Base-by-base conservation (phyloP, 1,140 invertebrate species). In the Gryllus bimaculatus region DNA sequence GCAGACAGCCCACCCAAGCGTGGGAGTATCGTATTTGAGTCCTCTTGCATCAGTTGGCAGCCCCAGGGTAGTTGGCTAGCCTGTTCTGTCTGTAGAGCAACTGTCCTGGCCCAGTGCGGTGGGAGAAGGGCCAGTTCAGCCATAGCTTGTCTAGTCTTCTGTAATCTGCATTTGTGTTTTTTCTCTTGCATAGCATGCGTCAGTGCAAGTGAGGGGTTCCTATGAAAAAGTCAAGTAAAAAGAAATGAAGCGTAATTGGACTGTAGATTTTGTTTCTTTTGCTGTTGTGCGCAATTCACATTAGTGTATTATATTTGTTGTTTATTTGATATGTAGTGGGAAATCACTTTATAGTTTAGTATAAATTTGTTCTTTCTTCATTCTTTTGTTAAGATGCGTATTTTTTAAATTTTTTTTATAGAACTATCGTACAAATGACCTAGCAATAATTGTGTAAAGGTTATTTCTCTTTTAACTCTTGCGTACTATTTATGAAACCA, bases 121-220 rank as follows among this genome's bases (percentile, higher is more conserved):
- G 54, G 54, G 10, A 10, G 10, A 10, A 66, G 54, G 18, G 54
- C 54, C 54, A 10, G 54, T 10, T 66, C 54, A 18, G 54, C 54
- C 18, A 66, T 66, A 66, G 54, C 18, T 66, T 66, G 54, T 66
- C 54, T 66, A 66, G 54, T 66, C 54, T 66, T 66, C 54, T 66
- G 54, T 66, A 66, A 66, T 66, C 54, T 66, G 54, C 54, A 66
- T 66, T 13, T 13, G 54, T 66, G 7, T 18, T 77, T n/a, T 77
- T 54, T 77, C 47, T 48, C 47, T 77, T 77, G 48, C 76, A 77
- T 77, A 77, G 76, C 76, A 77, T 77, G 78, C 10, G 7, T 39
- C n/a, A n/a, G 8, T 26, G 18, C 76, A 74, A 54, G 73, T 79
- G 48, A 75, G 47, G 73, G 48, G 48, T 76, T 78, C 26, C 66